These are phyloP conservation scores for Ganaspis sp. DNA, from an alignment of 1,140 invertebrate genomes.

Conservation along the genomic window DNA sequence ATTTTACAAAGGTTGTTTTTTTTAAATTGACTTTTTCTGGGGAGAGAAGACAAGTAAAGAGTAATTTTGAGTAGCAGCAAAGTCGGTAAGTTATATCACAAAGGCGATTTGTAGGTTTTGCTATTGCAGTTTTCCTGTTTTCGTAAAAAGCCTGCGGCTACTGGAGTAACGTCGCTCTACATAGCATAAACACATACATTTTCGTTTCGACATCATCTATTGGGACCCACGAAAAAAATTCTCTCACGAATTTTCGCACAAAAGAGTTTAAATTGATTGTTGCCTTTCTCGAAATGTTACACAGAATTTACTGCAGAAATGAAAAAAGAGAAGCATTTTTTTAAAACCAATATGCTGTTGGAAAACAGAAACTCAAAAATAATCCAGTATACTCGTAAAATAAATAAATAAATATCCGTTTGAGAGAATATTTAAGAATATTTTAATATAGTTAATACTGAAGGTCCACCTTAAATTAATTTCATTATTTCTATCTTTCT, in stretches of 20 bases:
- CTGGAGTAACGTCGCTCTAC: background rate
- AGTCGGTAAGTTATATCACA: background rate
- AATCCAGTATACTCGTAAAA: too few species aligned
- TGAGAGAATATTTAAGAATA: too few species aligned
- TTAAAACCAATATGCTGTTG: background rate
- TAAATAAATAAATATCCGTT: too few species aligned
- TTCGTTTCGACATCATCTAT: constrained; percentile 1
- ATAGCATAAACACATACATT: background rate
- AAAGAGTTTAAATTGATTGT: constrained; percentile 11
- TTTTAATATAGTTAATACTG: too few species aligned
- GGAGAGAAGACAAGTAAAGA: too few species aligned
- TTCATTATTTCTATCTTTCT: too few species aligned
- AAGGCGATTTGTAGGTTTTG: constrained; percentile 1
- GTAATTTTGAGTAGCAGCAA: background rate
- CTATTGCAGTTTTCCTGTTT: constrained; percentile 18
- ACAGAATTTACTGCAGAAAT: constrained; percentile 4
- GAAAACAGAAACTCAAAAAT: background rate
- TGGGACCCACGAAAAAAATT: background rate
- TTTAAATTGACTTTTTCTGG: too few species aligned
- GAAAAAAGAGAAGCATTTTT: background rate
- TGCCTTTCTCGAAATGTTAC: background rate
- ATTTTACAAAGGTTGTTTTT: too few species aligned
- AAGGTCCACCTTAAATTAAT: too few species aligned
- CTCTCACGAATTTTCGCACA: constrained; percentile 24
- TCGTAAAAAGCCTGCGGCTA: constrained; percentile 15